These are phyloP conservation scores for Anthonomus grandis DNA, from an alignment of 1,140 invertebrate genomes.

Conservation along the genomic window DNA sequence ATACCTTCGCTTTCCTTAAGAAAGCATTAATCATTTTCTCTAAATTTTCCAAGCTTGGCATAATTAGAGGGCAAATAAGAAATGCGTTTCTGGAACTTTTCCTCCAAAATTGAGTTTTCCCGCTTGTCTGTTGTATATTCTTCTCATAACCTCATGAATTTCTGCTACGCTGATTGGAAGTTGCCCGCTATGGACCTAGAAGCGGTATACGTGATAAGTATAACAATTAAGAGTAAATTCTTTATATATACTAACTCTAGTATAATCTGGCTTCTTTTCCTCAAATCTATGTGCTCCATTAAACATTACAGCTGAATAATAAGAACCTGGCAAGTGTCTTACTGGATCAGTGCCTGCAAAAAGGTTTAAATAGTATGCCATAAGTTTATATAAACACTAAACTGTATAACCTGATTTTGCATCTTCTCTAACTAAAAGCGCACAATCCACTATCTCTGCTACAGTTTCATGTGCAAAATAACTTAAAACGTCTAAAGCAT, in stretches of 20 bases:
- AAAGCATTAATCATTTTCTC: too few species aligned
- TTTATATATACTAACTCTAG: too few species aligned
- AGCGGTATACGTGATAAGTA: too few species aligned
- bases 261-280: slow-evolving; percentile 50
- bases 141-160: slow-evolving; percentile 55
- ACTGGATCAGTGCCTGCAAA: slow-evolving; percentile 51
- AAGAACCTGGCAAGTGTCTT: slow-evolving; percentile 52
- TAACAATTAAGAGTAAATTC: too few species aligned
- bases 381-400: too few species aligned
- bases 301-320: slow-evolving; percentile 50
- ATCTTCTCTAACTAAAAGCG: slow-evolving; percentile 63
- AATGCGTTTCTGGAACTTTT: slow-evolving; percentile 39
- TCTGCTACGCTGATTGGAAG: slow-evolving; percentile 54
- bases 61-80: slow-evolving; percentile 42
- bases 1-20: too few species aligned
- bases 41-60: too few species aligned
- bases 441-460: slow-evolving; percentile 66
- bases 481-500: slow-evolving; percentile 61
- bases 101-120: slow-evolving; percentile 48
- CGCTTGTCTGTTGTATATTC: slow-evolving; percentile 50
- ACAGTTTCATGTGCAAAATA: slow-evolving; percentile 71
- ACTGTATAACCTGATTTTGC: slow-evolving; percentile 52
- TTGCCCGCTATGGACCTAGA: slow-evolving; percentile 52
- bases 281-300: slow-evolving; percentile 48
- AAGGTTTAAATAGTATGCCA: neutral